Evolutionary conservation across 2,888 invertebrate species (phyloP).

Genomic region (Ichneumon xanthorius): DNA sequence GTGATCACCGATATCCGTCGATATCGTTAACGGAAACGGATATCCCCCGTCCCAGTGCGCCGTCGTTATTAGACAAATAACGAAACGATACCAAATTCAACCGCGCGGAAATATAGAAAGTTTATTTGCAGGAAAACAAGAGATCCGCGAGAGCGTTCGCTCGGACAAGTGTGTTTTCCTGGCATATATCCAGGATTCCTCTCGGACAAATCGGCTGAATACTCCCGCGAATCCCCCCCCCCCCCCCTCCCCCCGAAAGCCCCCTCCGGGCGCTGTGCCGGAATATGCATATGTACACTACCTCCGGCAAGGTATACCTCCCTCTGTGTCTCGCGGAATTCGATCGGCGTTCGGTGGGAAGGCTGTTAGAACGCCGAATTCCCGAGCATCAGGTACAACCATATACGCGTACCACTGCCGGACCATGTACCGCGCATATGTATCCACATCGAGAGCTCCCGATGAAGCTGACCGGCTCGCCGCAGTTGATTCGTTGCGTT

Average conservation of each 20-base stretch:
- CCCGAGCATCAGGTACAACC: slow-evolving; percentile 23
- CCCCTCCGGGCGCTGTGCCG: not conserved
- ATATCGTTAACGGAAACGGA: slow-evolving; percentile 13
- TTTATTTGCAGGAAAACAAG: slow-evolving; percentile 43
- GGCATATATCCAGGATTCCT: slow-evolving; percentile 29
- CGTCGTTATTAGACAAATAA: slow-evolving; percentile 34
- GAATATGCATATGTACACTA: not conserved
- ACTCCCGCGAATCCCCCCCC: not conserved
- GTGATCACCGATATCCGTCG: slow-evolving; percentile 21
- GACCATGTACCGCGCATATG: not conserved
- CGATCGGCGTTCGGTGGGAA: slow-evolving; percentile 31
- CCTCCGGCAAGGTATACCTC: slow-evolving; percentile 14
- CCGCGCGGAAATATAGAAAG: not conserved
- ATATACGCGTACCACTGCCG: not conserved
- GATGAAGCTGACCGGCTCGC: slow-evolving; percentile 22
- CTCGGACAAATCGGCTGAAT: slow-evolving; percentile 46
- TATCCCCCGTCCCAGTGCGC: slow-evolving; percentile 4
- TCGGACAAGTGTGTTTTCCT: slow-evolving; percentile 42
- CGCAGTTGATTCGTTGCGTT: not conserved
- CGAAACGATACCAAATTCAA: not conserved
- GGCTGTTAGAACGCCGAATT: slow-evolving; percentile 32
- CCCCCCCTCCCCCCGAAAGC: too few species aligned
- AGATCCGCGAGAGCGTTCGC: not conserved
- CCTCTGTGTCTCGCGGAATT: slow-evolving; percentile 37
- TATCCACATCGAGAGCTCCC: slow-evolving; percentile 1